These are phyloP conservation scores for Harpagus bidentatus DNA, from an alignment of 2,113 vertebrate species.

Conservation along the genomic window DNA sequence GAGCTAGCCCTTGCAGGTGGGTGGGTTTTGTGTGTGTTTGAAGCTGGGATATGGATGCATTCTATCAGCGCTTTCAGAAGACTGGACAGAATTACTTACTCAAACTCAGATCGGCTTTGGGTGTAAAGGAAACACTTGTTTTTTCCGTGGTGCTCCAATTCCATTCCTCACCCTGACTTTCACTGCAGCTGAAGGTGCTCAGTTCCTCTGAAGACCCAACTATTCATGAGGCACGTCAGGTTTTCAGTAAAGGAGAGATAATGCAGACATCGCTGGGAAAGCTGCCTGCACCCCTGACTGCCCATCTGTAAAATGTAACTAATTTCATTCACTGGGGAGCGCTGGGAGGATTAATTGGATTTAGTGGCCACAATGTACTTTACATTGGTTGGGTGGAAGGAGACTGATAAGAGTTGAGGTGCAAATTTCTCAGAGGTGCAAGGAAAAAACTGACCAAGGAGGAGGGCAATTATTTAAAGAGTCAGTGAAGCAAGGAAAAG, in stretches of 20 bases:
- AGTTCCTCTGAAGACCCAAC: neutral
- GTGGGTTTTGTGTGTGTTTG: neutral
- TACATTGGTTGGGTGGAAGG: conserved; percentile 46
- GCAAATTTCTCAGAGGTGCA: conserved; percentile 50
- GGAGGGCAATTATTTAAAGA: conserved; percentile 53
- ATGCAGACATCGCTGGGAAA: conserved; percentile 8
- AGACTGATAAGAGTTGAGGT: conserved; percentile 38
- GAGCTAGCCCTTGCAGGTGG: neutral
- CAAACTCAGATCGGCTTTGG: rapidly evolving
- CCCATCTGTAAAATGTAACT: conserved; percentile 17
- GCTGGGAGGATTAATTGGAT: conserved; percentile 55
- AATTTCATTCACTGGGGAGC: conserved; percentile 32
- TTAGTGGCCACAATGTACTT: conserved; percentile 42
- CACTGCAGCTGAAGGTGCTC: neutral
- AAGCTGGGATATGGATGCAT: neutral
- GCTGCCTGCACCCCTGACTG: conserved; percentile 10
- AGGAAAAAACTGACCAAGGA: conserved; percentile 31
- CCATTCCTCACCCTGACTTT: neutral
- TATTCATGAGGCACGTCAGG: neutral
- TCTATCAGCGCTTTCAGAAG: neutral
- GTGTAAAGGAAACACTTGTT: neutral
- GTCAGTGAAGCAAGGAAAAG: conserved; percentile 44
- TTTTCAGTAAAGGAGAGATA: neutral
- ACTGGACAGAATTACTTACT: neutral
- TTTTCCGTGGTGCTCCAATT: neutral